Conservation (phyloP, 2,797 vertebrate genomes). For the Chiloscyllium punctatum region DNA sequence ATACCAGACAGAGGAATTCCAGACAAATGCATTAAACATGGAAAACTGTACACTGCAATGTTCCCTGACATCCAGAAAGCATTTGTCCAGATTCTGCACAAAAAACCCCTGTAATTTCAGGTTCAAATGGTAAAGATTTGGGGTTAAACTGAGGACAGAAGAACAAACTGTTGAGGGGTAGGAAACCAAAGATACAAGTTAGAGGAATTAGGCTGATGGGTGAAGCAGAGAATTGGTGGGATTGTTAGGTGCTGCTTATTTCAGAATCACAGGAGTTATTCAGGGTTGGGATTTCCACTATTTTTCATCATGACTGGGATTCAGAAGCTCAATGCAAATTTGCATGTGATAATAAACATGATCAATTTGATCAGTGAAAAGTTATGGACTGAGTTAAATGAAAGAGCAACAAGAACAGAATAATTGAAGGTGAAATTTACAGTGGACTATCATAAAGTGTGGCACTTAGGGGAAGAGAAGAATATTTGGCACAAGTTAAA, state of each 20-base stretch:
- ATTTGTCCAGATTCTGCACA: slow-evolving; percentile 21
- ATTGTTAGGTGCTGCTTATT: neutral
- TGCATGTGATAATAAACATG: neutral
- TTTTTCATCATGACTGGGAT: slow-evolving; percentile 9
- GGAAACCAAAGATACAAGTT: neutral
- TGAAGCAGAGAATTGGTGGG: neutral
- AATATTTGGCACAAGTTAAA: no score
- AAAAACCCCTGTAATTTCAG: neutral
- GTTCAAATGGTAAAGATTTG: neutral
- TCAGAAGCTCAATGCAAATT: neutral
- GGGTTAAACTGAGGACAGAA: neutral
- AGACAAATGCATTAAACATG: slow-evolving; percentile 27
- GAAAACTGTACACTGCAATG: neutral
- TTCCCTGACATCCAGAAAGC: slow-evolving; percentile 21
- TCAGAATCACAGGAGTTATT: neutral
- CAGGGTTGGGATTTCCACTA: neutral
- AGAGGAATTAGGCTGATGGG: neutral
- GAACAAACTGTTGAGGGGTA: neutral
- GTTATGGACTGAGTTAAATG: neutral
- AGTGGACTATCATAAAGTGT: no score
- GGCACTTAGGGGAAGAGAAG: no score
- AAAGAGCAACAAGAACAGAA: neutral
- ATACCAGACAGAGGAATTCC: slow-evolving; percentile 5
- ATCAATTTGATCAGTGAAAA: neutral
- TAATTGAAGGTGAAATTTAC: neutral